These are phyloP conservation scores for Caenorhabditis plicata DNA, from an alignment of 2,888 invertebrate species.

Conservation along the genomic window DNA sequence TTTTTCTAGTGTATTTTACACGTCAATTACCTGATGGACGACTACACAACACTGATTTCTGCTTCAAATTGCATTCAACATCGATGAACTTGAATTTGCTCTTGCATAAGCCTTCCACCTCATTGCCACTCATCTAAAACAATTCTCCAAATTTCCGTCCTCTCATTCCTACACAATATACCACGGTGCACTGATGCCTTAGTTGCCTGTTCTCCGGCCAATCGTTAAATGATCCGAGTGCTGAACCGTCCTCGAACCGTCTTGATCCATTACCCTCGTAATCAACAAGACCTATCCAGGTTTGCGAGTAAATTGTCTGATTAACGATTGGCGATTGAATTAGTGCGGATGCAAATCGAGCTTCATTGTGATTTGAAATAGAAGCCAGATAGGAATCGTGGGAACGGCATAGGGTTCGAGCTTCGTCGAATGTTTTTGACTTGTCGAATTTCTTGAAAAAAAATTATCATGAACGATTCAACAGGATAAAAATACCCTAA, in stretches of 20 bases:
- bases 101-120: constrained; percentile 17
- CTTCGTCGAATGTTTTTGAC: constrained; percentile 14
- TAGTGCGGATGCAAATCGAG: constrained; percentile 21
- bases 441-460: constrained; percentile 9
- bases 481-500: constrained; percentile 2
- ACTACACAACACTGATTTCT: constrained; percentile 14
- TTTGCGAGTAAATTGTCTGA: constrained; percentile 14
- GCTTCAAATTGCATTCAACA: constrained; percentile 13
- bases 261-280: constrained; percentile 14
- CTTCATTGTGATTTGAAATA: constrained; percentile 16
- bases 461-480: not conserved
- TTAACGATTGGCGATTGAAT: constrained; percentile 10
- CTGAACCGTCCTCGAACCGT: constrained; percentile 14
- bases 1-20: too few relatives aligned
- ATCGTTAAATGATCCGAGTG: constrained; percentile 8
- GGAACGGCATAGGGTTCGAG: constrained; percentile 11
- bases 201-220: constrained; percentile 28
- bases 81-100: constrained; percentile 20
- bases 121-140: constrained; percentile 25
- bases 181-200: constrained; percentile 11
- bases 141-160: not conserved
- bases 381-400: constrained; percentile 17
- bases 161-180: constrained; percentile 1
- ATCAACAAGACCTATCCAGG: constrained; percentile 26
- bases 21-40: too few relatives aligned